phyloP scores from a whole-genome alignment of 64 coral and sea anemone genomes.

The Pocillopora verrucosa region DNA sequence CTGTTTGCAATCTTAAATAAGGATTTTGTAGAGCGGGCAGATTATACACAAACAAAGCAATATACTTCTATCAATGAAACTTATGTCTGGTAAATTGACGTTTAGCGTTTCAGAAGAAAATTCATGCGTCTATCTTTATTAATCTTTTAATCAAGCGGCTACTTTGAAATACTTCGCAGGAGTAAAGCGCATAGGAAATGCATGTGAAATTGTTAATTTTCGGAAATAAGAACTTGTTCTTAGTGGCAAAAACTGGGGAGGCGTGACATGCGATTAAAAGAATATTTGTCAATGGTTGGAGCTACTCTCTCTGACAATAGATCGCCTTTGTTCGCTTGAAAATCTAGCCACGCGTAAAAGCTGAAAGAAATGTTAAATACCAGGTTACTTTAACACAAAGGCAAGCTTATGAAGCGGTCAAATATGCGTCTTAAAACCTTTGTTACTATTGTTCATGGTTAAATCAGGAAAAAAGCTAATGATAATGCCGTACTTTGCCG shows the following conservation, averaged over 20 bases:
- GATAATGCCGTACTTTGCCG: background rate
- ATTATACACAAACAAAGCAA: conserved; percentile 21
- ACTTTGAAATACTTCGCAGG: conserved; percentile 27
- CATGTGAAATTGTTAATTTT: conserved; percentile 17
- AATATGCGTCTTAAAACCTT: conserved; percentile 2
- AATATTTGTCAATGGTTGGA: conserved; percentile 3
- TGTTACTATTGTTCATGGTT: background rate
- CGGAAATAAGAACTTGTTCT: conserved; percentile 15
- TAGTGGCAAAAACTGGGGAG: conserved; percentile 13
- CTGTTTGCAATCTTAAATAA: conserved; percentile 35
- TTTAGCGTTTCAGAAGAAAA: background rate
- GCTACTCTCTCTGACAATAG: background rate
- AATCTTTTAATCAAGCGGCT: conserved; percentile 30
- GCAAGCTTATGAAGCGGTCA: background rate
- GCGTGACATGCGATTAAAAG: conserved; percentile 26
- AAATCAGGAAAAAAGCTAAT: background rate
- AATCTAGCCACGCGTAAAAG: background rate
- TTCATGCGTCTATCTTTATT: conserved; percentile 25
- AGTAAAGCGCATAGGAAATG: conserved; percentile 36
- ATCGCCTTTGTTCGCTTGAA: background rate
- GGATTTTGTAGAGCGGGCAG: conserved; percentile 23
- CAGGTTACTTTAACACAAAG: background rate
- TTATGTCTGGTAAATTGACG: background rate
- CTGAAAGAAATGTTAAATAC: background rate
- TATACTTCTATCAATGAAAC: conserved; percentile 5